Base-by-base conservation (phyloP, 1,140 invertebrate genomes). In the Drosophila takahashii region DNA sequence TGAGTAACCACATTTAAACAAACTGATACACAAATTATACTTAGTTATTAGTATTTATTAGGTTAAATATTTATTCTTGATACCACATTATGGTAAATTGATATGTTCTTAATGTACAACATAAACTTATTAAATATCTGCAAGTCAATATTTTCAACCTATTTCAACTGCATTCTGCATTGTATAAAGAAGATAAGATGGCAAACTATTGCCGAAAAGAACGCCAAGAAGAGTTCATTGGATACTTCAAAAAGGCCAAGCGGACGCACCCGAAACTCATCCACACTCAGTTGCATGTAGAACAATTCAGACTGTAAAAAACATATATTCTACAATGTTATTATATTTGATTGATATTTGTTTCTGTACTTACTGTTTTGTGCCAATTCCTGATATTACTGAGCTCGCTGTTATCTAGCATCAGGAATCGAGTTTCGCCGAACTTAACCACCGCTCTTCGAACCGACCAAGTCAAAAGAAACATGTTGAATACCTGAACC, bases 141-240 rank as follows among this genome's bases (percentile, higher is more conserved):
- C n/a, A n/a, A n/a, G n/a, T n/a, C n/a, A n/a, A n/a, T n/a, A n/a
- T n/a, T n/a, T n/a, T n/a, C n/a, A 36, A 36, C 9, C 10, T 36
- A 18, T 29, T 16, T 6, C 27, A 27, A 37, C 5, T 81, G 61
- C 47, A 69, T 57, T n/a, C 32, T 32, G 11, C 59, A 74, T 48
- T 83, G 79, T 16, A 83, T 16, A 3, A 81, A 44, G 11, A 69
- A 66, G 6, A 57, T 78, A 8, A 81, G 37, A 27, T 81, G 81
- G 42, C 74, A 77, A 32, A 81, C 22, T 48, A 83, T 11, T 1
- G 52, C 69, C 3, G 79, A 83, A 3, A 83, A 15, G 42, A 74
- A 83, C n/a, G 66, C 26, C 53, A 81, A 26, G 2, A 81, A 66
- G 9, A 83, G 36, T 37, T 74, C 57, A n/a, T 83, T 83, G 11